Conservation (phyloP, 2,888 invertebrate species). For the Archips crataeganus region DNA sequence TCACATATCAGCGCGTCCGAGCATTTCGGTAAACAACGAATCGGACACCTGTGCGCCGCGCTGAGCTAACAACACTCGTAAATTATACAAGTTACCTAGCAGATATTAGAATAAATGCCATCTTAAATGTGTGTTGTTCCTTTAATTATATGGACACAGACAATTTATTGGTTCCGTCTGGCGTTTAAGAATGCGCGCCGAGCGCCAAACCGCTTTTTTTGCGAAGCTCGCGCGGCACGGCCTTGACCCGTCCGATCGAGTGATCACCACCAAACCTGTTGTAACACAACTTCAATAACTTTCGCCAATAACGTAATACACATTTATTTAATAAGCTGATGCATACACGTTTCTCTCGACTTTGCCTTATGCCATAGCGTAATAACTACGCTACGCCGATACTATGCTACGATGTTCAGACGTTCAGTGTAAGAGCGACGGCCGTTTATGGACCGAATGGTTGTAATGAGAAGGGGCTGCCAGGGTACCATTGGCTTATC, state of each 20-base stretch:
- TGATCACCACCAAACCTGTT: constrained; percentile 72
- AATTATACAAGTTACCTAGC: constrained; percentile 57
- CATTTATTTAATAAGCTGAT: constrained; percentile 31
- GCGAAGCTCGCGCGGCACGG: constrained; percentile 56
- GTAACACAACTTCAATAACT: constrained; percentile 76
- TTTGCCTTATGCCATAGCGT: not conserved
- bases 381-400: not conserved
- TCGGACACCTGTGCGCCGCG: constrained; percentile 58
- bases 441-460: not conserved
- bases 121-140: constrained; percentile 40
- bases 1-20: constrained; percentile 18
- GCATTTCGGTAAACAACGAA: constrained; percentile 50
- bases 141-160: constrained; percentile 58
- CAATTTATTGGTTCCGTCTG: constrained; percentile 67
- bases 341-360: constrained; percentile 1
- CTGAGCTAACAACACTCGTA: constrained; percentile 47
- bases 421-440: not conserved
- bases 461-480: not conserved
- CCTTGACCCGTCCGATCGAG: constrained; percentile 70
- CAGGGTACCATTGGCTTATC: not conserved
- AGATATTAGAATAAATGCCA: constrained; percentile 22
- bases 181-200: constrained; percentile 64
- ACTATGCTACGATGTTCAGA: not conserved
- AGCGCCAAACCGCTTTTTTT: constrained; percentile 71
- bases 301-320: constrained; percentile 62